Percentiles rank a stretch among this genome's conserved stretches.
Evolutionary conservation across 2,113 vertebrate genomes (phyloP).

Genomic region (Smithornis capensis): DNA sequence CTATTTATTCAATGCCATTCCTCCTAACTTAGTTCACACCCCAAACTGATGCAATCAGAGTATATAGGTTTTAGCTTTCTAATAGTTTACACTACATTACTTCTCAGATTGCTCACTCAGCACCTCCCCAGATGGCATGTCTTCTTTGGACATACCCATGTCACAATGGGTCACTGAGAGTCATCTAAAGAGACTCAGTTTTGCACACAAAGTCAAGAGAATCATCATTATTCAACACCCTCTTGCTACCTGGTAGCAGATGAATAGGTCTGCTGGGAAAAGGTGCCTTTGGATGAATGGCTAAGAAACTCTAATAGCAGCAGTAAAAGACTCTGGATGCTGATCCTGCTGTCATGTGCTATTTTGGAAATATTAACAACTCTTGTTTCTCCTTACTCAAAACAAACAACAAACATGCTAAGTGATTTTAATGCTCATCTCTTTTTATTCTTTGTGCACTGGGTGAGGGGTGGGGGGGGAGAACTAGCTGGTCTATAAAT

Average conservation of each 20-base stretch:
- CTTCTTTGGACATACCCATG: neutral
- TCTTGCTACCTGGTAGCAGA: neutral
- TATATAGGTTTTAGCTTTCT: neutral
- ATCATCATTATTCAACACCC: neutral
- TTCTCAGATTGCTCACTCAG: neutral
- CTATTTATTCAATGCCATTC: neutral
- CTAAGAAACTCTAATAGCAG: neutral
- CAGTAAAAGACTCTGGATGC: neutral
- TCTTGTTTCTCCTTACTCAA: neutral
- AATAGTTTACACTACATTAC: neutral
- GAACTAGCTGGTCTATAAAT: neutral
- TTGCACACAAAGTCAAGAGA: neutral
- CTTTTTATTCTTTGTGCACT: neutral
- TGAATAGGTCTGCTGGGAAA: constrained; percentile 36
- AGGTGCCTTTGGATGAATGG: neutral
- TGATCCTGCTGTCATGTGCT: neutral
- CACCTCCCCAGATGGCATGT: rapidly evolving
- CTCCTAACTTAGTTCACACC: neutral
- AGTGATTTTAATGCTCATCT: neutral
- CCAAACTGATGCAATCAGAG: neutral
- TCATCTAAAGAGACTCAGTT: neutral
- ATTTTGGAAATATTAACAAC: neutral
- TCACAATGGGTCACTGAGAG: neutral
- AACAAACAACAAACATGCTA: constrained; percentile 17
- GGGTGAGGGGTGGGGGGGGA: neutral